Conservation (phyloP, 1,140 invertebrate species). For the Drosophila quadrilineata region DNA sequence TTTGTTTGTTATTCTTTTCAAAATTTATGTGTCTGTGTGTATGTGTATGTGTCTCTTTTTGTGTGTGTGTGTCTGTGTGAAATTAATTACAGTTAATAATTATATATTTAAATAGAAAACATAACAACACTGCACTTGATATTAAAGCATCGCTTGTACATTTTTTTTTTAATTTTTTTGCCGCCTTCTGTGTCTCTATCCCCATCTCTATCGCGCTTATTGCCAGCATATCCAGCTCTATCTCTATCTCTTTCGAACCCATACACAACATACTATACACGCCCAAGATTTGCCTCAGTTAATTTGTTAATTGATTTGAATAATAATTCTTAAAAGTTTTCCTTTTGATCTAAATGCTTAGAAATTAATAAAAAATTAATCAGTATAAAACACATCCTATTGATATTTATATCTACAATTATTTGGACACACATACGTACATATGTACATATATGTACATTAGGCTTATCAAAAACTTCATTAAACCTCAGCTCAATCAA, state of each 20-base stretch:
- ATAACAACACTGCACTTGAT: constrained; percentile 45
- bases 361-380: constrained; percentile 23
- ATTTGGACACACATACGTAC: constrained; percentile 18
- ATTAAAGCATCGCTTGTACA: constrained; percentile 1
- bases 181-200: neutral
- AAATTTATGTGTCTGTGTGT: constrained; percentile 8
- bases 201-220: constrained; percentile 3
- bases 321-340: constrained; percentile 2
- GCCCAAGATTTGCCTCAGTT: constrained; percentile 2
- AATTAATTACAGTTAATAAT: constrained; percentile 17
- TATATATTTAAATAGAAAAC: constrained; percentile 18
- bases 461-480: too few relatives aligned
- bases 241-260: constrained; percentile 14
- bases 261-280: constrained; percentile 26
- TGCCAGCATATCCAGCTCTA: constrained; percentile 8
- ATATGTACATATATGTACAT: constrained; percentile 42
- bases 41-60: constrained; percentile 6
- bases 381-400: constrained; percentile 31
- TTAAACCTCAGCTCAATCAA: too few relatives aligned
- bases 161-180: neutral
- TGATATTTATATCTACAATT: constrained; percentile 9
- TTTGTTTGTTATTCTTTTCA: too few relatives aligned
- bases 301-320: neutral
- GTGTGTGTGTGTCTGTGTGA: neutral
- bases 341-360: constrained; percentile 29